Evolutionary conservation across 2,113 vertebrate genomes (phyloP).

Genomic region (Catharus minimus): DNA sequence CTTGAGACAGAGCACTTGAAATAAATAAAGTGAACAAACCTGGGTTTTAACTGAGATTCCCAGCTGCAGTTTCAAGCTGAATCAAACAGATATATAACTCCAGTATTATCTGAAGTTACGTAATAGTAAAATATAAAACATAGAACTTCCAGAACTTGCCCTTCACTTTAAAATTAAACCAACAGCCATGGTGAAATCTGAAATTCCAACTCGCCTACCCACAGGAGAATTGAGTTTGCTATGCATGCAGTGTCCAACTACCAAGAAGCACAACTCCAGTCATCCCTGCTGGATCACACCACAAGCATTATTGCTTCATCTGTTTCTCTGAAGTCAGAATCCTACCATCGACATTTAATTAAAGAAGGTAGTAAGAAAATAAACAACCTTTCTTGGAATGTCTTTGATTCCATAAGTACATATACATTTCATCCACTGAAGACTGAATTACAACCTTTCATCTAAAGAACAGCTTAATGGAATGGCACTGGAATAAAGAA

Average conservation of each 20-base stretch:
- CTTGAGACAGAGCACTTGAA: not conserved
- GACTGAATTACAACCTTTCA: conserved; percentile 48
- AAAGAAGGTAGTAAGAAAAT: conserved; percentile 46
- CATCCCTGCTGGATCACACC: not conserved
- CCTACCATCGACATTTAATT: conserved; percentile 30
- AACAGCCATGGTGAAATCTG: not conserved
- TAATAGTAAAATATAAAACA: not conserved
- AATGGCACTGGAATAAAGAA: conserved; percentile 26
- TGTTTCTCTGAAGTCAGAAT: conserved; percentile 4
- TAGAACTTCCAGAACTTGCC: not conserved
- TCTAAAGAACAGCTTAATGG: conserved; percentile 35
- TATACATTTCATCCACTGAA: conserved; percentile 27
- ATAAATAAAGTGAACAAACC: not conserved
- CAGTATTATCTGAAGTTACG: not conserved
- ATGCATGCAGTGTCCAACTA: not conserved
- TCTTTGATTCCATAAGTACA: conserved; percentile 44
- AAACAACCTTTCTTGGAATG: conserved; percentile 41
- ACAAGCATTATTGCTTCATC: not conserved
- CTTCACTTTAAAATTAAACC: not conserved
- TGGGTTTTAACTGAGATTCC: not conserved
- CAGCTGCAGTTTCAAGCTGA: not conserved
- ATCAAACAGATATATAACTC: not conserved
- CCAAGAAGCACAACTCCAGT: not conserved
- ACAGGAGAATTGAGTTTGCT: not conserved
- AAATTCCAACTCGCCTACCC: not conserved